Base-by-base conservation (phyloP, 30 jellyfish, hydroid and myxozoan genomes). In the Hydra vulgaris region DNA sequence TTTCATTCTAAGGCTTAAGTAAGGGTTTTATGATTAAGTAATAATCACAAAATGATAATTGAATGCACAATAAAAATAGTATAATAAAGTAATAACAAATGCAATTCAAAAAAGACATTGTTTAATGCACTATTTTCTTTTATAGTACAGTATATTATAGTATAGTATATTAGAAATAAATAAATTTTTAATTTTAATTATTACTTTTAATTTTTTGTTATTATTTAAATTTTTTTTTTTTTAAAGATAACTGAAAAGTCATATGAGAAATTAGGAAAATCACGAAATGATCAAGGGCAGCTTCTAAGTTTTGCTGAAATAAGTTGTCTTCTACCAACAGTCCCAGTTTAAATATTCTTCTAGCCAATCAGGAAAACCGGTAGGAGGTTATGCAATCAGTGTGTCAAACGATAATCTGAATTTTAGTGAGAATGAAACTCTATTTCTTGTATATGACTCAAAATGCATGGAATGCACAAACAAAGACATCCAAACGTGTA, bases 291-390 rank as follows among this genome's bases (percentile, higher is more conserved):
- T 71, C 75, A 72, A 23, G 97, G 89, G 18, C 82, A 55, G 55
- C 86, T 89, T 79, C 81, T 89, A 25, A 89, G 97, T 55, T 89
- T 89, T 73, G 89, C 86, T 5, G 95, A 89, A 56, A 80, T 82
- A 0, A 81, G 86, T 86, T 89, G 97, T 74, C 86, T 80, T 53
- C 66, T 89, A 23, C 83, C 88, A 21, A 25, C 22, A 22, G 20
- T 19, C 15, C 97, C 97, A 54, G 73, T 88, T 21, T 21, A 74
- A 76, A 18, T 80, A 83, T 18, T 26, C 21, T 53, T 40, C 72
- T 21, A 53, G 84, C 19, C 81, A 73, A 25, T 21, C 22, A 7
- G 95, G 97, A 12, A 82, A 27, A 1, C 89, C 97, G 7, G 87
- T 77, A 23, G 97, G 87, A 18, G 97, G 95, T 7, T 81, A 67